These are phyloP conservation scores for Philotrypesis tridentata DNA, from an alignment of 1,140 invertebrate genomes.

Conservation along the genomic window DNA sequence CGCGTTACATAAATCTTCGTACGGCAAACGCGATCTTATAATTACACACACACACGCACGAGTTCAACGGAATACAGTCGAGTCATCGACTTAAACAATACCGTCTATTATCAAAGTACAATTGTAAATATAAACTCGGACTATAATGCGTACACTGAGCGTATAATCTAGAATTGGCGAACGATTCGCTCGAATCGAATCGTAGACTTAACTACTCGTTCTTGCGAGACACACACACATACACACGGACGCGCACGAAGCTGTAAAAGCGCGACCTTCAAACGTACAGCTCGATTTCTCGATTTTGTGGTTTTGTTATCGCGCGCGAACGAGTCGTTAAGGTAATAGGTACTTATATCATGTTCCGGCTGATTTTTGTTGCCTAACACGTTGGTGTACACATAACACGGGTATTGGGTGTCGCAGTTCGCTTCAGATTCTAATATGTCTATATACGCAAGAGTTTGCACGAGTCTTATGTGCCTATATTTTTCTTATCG, in stretches of 20 bases:
- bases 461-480: no score
- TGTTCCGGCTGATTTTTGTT: not conserved
- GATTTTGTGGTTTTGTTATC: conserved; percentile 34
- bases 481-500: no score
- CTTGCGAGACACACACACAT: no score
- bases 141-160: not conserved
- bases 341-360: no score
- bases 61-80: not conserved
- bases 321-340: not conserved
- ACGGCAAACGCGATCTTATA: no score
- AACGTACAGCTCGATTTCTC: conserved; percentile 18
- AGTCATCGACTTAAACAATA: not conserved
- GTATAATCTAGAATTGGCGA: not conserved
- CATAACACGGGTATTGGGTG: conserved; percentile 15
- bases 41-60: no score
- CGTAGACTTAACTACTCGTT: not conserved
- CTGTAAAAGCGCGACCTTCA: conserved; percentile 21
- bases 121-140: not conserved
- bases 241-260: no score
- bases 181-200: not conserved
- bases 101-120: not conserved
- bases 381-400: not conserved
- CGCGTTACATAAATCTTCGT: no score
- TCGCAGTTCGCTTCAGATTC: no score
- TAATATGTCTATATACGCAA: no score